Percentiles rank a stretch among this genome's conserved stretches.
These are phyloP conservation scores for Perdix hodgsoniae DNA, from an alignment of 2,797 vertebrate species.

Conservation along the genomic window DNA sequence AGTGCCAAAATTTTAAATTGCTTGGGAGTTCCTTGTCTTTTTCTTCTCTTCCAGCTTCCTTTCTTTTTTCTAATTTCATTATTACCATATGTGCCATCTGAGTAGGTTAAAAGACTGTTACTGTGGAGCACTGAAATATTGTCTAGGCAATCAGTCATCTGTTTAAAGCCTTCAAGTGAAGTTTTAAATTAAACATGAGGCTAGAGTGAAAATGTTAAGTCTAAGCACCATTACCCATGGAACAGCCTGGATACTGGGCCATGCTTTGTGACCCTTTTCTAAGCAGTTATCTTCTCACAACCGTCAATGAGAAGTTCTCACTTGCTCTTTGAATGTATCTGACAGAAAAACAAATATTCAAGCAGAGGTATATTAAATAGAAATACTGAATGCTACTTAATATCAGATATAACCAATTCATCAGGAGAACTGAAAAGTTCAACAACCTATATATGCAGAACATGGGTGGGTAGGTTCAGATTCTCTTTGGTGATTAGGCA, in stretches of 20 bases:
- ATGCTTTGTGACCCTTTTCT: neutral
- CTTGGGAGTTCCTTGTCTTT: neutral
- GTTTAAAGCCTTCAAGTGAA: slow-evolving; percentile 28
- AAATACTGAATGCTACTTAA: neutral
- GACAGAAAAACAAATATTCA: neutral
- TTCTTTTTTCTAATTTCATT: slow-evolving; percentile 49
- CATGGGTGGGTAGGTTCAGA: neutral
- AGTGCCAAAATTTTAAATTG: neutral
- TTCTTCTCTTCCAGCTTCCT: neutral
- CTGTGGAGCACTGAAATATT: slow-evolving; percentile 34
- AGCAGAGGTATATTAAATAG: neutral
- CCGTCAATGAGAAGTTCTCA: neutral
- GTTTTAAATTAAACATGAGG: slow-evolving; percentile 27
- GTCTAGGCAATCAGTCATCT: slow-evolving; percentile 14
- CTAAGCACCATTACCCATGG: neutral
- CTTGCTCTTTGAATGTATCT: neutral
- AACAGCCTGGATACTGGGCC: neutral
- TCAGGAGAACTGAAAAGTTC: neutral
- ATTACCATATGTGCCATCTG: slow-evolving; percentile 32
- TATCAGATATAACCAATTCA: neutral
- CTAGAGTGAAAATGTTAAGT: slow-evolving; percentile 20
- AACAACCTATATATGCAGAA: neutral
- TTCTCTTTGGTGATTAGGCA: neutral
- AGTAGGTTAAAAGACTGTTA: slow-evolving; percentile 47
- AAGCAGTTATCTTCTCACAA: neutral